These are phyloP conservation scores for Antedon mediterranea DNA, from an alignment of 53 echinoderm and acorn worm species.

Conservation along the genomic window DNA sequence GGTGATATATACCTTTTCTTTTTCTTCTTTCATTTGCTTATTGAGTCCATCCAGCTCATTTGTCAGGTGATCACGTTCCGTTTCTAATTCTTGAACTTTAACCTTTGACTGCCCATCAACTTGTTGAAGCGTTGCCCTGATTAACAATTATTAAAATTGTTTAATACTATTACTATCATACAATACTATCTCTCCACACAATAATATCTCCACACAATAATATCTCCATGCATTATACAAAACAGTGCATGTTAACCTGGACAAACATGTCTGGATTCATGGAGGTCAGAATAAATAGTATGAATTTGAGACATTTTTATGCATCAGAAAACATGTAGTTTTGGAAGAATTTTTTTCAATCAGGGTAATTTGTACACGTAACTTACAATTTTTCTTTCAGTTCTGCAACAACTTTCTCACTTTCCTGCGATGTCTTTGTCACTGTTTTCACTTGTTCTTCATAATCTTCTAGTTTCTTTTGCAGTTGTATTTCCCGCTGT, in stretches of 20 bases:
- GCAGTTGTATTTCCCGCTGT: background rate
- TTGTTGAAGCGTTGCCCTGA: background rate
- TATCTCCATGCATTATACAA: too few relatives aligned
- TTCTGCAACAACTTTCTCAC: background rate
- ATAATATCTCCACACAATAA: too few relatives aligned
- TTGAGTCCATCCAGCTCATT: slow-evolving; percentile 19
- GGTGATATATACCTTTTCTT: background rate
- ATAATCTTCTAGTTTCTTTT: background rate
- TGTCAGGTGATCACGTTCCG: slow-evolving; percentile 30
- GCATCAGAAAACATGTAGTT: too few relatives aligned
- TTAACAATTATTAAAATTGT: background rate
- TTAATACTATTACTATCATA: too few relatives aligned
- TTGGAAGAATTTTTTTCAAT: too few relatives aligned
- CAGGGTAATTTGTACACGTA: too few relatives aligned
- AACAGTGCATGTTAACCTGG: too few relatives aligned
- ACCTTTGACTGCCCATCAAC: background rate
- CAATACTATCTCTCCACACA: too few relatives aligned
- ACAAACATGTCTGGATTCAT: too few relatives aligned
- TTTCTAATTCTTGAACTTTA: slow-evolving; percentile 22
- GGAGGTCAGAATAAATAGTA: too few relatives aligned
- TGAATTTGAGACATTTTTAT: too few relatives aligned
- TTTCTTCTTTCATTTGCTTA: slow-evolving; percentile 2
- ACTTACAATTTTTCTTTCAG: background rate
- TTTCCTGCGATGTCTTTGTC: background rate
- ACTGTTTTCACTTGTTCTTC: background rate